Evolutionary conservation across 2,113 vertebrate genomes (phyloP), one percentile per base, ranked within the genome.

Genomic region (Cardinalis cardinalis): DNA sequence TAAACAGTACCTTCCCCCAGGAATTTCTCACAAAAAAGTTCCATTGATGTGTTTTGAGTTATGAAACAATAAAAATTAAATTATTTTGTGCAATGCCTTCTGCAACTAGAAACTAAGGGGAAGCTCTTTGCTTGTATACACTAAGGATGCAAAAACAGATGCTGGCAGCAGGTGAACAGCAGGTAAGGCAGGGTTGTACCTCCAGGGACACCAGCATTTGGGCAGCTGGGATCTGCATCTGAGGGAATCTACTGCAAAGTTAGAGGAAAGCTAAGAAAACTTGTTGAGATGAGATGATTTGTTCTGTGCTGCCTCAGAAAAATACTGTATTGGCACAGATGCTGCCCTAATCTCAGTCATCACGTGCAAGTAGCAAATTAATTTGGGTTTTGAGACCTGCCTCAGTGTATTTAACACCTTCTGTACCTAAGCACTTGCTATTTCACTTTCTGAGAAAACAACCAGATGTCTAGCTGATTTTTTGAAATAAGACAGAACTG

Each of bases 161-260:
- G 36, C 49, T 83, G 77, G 44, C 56, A 51, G 17, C 0, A 0
- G 9, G 18, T 29, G 52, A 83, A 40, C 69, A 85, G 26, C 9
- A 49, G 38, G 32, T 21, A 13, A 44, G 5, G 1, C 1, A 7
- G 15, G 52, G 10, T 24, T 78, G 43, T 49, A 7, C 10, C 40
- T 74, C 34, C 24, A 20, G 53, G 18, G 48, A 23, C 34, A n/a
- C 3, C 0, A 3, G 0, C 21, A 25, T 34, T 3, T 18, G 13
- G 38, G 12, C 14, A 68, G 40, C 46, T 56, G 58, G 40, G 53
- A 15, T 49, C 43, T 20, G 60, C 1, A 12, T 61, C 38, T 87
- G 29, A 40, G 52, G 16, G 61, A 69, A 41, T 70, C 38, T 58
- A 16, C 72, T 87, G 38, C 18, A 36, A 78, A 91, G 41, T 88